Conservation (phyloP, 1,140 invertebrate genomes). For the Temnothorax longispinosus region DNA sequence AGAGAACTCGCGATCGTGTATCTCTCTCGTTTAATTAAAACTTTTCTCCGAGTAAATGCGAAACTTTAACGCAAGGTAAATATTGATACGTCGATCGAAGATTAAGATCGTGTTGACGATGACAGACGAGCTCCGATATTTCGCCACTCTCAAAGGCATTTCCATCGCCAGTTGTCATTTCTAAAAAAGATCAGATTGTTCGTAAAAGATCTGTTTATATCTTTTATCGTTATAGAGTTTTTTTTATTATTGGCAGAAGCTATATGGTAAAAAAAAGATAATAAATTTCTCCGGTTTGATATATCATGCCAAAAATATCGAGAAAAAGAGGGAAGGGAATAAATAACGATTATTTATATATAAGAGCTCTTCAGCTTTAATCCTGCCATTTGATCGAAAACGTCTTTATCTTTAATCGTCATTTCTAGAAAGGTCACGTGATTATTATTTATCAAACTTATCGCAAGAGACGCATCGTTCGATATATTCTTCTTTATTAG, state of each 20-base stretch:
- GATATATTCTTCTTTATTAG: not conserved
- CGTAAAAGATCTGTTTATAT: not conserved
- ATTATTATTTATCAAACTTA: not conserved
- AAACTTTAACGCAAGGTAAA: not conserved
- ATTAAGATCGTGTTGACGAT: not conserved
- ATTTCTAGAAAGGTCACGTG: not conserved
- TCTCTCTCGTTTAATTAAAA: not conserved
- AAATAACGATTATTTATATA: not conserved
- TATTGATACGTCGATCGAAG: not conserved
- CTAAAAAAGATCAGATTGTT: constrained; percentile 2
- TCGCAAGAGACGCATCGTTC: not conserved
- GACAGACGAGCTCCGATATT: not conserved
- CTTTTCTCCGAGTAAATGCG: not conserved
- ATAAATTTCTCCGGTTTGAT: not conserved
- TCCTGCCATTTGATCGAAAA: not conserved
- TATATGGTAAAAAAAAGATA: not conserved
- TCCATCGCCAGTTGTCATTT: not conserved
- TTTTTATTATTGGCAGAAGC: not conserved
- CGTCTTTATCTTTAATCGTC: not conserved
- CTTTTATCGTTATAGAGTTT: not conserved
- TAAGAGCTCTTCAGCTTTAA: not conserved
- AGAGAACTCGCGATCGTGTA: not conserved
- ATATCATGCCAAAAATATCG: not conserved
- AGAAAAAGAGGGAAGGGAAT: not conserved
- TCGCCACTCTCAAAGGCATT: not conserved